Evolutionary conservation across 2,113 vertebrate genomes (phyloP).

Genomic region (Planiliza haematocheilus): DNA sequence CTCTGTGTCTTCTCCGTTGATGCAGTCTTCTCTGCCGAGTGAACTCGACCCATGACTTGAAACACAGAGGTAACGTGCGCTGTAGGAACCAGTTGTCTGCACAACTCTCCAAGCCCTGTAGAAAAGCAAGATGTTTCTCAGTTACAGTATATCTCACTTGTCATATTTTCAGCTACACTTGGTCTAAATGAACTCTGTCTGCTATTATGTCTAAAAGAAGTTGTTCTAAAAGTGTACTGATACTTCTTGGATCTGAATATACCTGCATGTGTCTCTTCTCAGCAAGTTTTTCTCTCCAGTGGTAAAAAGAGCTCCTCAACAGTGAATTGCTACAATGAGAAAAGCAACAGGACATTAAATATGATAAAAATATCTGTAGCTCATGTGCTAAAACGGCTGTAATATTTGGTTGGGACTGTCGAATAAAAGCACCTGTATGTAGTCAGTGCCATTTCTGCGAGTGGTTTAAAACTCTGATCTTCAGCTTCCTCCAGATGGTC

Average conservation of each 20-base stretch:
- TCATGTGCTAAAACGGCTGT: too few relatives aligned
- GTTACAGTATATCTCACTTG: not conserved
- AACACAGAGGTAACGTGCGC: constrained; percentile 66
- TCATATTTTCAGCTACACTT: not conserved
- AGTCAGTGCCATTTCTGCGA: constrained; percentile 67
- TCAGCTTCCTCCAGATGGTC: constrained; percentile 84
- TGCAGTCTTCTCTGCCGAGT: constrained; percentile 58
- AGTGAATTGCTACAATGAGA: constrained; percentile 55
- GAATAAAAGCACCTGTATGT: constrained; percentile 83
- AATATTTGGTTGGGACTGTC: not conserved
- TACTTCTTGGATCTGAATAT: constrained; percentile 16
- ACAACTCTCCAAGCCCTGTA: constrained; percentile 67
- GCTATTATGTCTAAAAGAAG: too few relatives aligned
- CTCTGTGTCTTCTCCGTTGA: constrained; percentile 62
- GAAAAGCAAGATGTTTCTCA: not conserved
- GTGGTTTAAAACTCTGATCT: constrained; percentile 76
- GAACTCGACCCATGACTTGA: constrained; percentile 80
- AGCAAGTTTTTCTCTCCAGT: constrained; percentile 71
- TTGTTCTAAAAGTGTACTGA: too few relatives aligned
- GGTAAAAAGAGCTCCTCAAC: constrained; percentile 60
- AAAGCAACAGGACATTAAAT: not conserved
- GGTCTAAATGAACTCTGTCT: too few relatives aligned
- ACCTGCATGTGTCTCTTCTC: constrained; percentile 72
- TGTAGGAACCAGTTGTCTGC: constrained; percentile 74
- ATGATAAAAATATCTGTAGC: not conserved